phyloP scores from a whole-genome alignment of 1,140 invertebrate species.

The Drosophila yakuba region DNA sequence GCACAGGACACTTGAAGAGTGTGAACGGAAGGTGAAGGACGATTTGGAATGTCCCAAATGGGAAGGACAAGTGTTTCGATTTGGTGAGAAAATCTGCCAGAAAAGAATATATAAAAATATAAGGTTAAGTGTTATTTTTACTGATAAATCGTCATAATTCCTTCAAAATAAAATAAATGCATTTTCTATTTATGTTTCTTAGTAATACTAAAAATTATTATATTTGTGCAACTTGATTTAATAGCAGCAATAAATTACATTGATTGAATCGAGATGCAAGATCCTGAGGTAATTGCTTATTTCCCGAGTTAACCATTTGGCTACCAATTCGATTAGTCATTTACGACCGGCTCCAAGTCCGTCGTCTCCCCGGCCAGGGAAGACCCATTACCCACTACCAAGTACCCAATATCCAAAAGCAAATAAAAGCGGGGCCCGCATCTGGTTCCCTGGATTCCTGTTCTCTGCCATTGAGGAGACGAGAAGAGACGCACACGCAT shows the following conservation, averaged over 20 bases:
- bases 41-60: not conserved
- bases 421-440: slow-evolving; percentile 44
- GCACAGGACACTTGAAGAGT: slow-evolving; percentile 35
- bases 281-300: slow-evolving; percentile 7
- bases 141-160: too few relatives aligned
- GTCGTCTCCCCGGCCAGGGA: slow-evolving; percentile 5
- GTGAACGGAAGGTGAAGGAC: slow-evolving; percentile 23
- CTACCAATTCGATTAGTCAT: slow-evolving; percentile 69
- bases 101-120: not conserved
- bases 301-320: slow-evolving; percentile 43
- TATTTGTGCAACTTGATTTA: not conserved
- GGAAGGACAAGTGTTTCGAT: slow-evolving; percentile 16
- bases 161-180: too few relatives aligned
- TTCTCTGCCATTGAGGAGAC: slow-evolving; percentile 52
- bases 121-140: not conserved
- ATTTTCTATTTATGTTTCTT: too few relatives aligned
- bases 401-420: slow-evolving; percentile 8
- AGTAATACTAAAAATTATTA: too few relatives aligned
- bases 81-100: not conserved
- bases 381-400: not conserved
- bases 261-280: not conserved
- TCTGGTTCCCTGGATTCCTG: slow-evolving; percentile 26
- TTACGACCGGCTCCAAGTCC: slow-evolving; percentile 33
- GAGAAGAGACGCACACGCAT: slow-evolving; percentile 11
- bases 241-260: not conserved